Percentiles rank a stretch among this genome's conserved stretches.
Evolutionary conservation across 2,888 invertebrate species (phyloP).

Genomic region (Hirtodrosophila trivittata): DNA sequence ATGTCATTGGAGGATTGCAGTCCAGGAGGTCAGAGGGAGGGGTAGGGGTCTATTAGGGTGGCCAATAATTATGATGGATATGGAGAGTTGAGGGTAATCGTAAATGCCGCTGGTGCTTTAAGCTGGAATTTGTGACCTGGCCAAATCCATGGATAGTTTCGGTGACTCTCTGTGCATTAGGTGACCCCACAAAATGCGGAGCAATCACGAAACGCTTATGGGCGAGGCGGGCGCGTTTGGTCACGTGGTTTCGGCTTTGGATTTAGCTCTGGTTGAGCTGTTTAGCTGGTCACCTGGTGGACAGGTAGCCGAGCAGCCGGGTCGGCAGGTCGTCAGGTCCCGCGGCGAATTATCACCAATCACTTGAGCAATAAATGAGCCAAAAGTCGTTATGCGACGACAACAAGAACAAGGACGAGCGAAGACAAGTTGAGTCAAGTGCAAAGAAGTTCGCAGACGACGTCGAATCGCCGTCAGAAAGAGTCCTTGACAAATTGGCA

Average conservation of each 20-base stretch:
- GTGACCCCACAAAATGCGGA: conserved; percentile 21
- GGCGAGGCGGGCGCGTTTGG: conserved; percentile 36
- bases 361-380: conserved; percentile 68
- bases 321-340: conserved; percentile 93
- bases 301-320: background rate
- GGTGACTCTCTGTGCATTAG: conserved; percentile 19
- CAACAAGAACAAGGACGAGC: conserved; percentile 28
- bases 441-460: conserved; percentile 21
- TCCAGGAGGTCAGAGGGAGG: too few relatives aligned
- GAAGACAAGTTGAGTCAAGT: conserved; percentile 19
- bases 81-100: background rate
- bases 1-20: too few relatives aligned
- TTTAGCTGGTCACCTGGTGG: conserved; percentile 17
- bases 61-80: conserved; percentile 1
- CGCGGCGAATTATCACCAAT: conserved; percentile 83
- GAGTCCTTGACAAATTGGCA: conserved; percentile 59
- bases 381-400: conserved; percentile 63
- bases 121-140: background rate
- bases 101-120: background rate
- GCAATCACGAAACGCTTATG: conserved; percentile 54
- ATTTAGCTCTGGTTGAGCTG: conserved; percentile 15
- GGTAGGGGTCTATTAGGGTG: too few relatives aligned
- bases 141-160: background rate
- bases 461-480: conserved; percentile 1
- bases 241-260: conserved; percentile 9